These are phyloP conservation scores for Henicopernis longicauda DNA, from an alignment of 2,113 vertebrate genomes.

Conservation along the genomic window DNA sequence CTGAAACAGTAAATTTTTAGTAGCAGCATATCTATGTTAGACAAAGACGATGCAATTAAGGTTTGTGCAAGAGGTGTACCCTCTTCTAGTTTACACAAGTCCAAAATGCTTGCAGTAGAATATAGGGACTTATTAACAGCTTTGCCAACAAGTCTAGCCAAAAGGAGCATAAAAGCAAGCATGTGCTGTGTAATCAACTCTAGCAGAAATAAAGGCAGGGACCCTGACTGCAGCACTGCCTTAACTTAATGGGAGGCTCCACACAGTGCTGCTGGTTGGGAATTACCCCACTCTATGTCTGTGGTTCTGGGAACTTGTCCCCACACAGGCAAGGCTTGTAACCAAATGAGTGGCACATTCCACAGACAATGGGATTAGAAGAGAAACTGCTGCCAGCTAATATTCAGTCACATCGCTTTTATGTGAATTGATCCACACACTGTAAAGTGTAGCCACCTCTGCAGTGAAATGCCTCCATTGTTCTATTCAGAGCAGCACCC, in stretches of 20 bases:
- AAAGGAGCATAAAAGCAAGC: neutral
- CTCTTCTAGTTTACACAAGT: neutral
- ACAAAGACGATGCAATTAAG: neutral
- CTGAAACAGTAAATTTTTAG: neutral
- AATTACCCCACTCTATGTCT: rapidly evolving
- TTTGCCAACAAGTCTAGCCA: neutral
- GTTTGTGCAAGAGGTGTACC: neutral
- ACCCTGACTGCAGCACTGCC: neutral
- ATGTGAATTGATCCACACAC: neutral
- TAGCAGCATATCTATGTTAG: neutral
- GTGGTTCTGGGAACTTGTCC: neutral
- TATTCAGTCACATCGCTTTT: neutral
- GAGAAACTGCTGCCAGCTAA: neutral
- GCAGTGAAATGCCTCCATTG: neutral
- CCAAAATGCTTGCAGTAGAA: neutral
- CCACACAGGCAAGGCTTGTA: neutral
- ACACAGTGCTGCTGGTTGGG: rapidly evolving
- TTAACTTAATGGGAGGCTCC: neutral
- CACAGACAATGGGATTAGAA: neutral
- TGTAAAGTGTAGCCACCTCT: neutral
- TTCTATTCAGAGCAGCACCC: no score
- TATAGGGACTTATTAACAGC: neutral
- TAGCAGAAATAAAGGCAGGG: neutral
- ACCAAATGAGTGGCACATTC: neutral
- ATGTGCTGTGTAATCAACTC: neutral